Percentiles rank a stretch among this genome's conserved stretches.
phyloP scores from a whole-genome alignment of 2,888 invertebrate species.

The Heliconius aoede region DNA sequence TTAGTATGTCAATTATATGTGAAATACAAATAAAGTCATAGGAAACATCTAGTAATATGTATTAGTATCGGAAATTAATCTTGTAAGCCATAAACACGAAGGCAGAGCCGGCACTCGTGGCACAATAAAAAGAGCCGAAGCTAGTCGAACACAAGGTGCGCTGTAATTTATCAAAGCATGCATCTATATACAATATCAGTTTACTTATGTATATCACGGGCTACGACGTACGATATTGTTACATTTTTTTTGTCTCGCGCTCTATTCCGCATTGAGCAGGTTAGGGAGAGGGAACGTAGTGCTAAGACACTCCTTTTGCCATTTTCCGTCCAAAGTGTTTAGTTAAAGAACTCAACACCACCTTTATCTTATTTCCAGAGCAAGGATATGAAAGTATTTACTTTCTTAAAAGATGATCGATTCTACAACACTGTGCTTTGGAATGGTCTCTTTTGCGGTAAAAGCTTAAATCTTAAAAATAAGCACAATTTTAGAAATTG shows the following conservation, averaged over 20 bases:
- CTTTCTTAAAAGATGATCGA: not conserved
- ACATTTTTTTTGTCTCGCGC: not conserved
- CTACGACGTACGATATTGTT: too few relatives aligned
- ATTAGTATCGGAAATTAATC: conserved; percentile 13
- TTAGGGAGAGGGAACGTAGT: not conserved
- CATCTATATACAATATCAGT: not conserved
- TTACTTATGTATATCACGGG: not conserved
- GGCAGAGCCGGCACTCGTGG: conserved; percentile 8
- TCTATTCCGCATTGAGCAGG: not conserved
- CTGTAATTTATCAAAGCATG: conserved; percentile 9
- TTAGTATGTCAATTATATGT: too few relatives aligned
- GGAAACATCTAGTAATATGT: not conserved
- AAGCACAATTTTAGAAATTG: not conserved
- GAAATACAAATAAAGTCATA: not conserved
- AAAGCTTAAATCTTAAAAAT: not conserved
- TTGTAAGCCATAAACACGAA: conserved; percentile 13
- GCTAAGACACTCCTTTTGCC: not conserved
- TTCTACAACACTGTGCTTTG: not conserved
- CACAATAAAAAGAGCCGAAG: conserved; percentile 21
- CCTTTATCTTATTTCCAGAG: not conserved
- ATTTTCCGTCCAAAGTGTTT: not conserved
- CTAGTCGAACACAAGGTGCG: conserved; percentile 22
- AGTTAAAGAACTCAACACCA: not conserved
- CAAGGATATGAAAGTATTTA: not conserved
- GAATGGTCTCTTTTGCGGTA: not conserved